Conservation (phyloP, 2,797 vertebrate genomes). For the Scleropages formosus region DNA sequence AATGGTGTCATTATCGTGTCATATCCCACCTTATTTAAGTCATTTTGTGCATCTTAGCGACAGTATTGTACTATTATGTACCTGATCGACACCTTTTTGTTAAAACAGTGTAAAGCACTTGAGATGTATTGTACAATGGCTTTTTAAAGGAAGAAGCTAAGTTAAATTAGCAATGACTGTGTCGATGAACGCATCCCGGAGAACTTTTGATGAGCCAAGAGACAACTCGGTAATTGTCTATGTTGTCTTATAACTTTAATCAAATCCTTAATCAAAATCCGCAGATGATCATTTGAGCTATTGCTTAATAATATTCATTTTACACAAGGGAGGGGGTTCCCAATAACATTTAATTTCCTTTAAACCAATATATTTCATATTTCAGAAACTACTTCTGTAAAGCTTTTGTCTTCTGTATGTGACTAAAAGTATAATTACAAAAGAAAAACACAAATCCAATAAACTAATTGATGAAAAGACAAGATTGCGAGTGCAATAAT, state of each 20-base stretch:
- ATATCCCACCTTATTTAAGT: conserved; percentile 6
- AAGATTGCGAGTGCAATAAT: background rate
- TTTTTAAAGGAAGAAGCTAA: conserved; percentile 14
- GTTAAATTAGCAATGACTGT: background rate
- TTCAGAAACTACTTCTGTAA: background rate
- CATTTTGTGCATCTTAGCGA: conserved; percentile 18
- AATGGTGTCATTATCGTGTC: conserved; percentile 23
- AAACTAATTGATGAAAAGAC: too few species aligned
- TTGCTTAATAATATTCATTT: conserved; percentile 33
- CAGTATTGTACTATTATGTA: conserved; percentile 18
- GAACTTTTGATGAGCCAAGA: background rate
- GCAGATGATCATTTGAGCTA: conserved; percentile 4
- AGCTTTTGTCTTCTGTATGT: background rate
- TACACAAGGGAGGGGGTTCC: background rate
- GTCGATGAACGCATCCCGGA: background rate
- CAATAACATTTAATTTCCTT: background rate
- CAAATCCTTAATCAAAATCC: conserved; percentile 4
- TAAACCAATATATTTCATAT: background rate
- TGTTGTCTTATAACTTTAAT: background rate
- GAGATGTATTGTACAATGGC: background rate
- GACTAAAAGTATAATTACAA: background rate
- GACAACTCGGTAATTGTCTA: background rate
- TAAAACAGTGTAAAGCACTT: conserved; percentile 25
- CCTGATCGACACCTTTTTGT: conserved; percentile 7
- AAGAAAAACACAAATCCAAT: background rate